Evolutionary conservation across 1,140 invertebrate genomes (phyloP).

Genomic region (Halesus radiatus): DNA sequence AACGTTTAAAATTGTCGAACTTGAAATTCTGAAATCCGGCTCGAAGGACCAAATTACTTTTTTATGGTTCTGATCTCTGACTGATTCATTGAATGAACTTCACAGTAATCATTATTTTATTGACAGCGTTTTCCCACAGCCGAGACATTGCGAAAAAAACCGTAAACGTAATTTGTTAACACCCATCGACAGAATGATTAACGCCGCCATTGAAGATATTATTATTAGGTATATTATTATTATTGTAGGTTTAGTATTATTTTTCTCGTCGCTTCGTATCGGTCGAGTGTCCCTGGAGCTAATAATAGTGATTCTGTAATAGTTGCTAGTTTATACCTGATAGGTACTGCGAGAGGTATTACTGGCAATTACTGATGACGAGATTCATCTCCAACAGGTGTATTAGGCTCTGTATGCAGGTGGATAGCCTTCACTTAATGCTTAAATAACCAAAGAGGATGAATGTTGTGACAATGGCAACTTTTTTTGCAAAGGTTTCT

Average conservation of each 20-base stretch:
- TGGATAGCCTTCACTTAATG: conserved; percentile 4
- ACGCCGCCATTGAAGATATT: conserved; percentile 1
- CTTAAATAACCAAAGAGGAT: no score
- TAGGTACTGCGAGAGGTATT: not conserved
- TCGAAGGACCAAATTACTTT: not conserved
- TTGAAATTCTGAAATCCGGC: not conserved
- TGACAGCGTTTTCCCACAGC: conserved; percentile 15
- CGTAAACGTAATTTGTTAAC: conserved; percentile 5
- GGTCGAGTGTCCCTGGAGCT: conserved; percentile 18
- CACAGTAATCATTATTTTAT: not conserved
- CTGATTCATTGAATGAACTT: conserved; percentile 6
- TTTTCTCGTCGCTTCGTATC: conserved; percentile 24
- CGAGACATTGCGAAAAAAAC: not conserved
- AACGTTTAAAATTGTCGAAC: not conserved
- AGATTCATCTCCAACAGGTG: conserved; percentile 21
- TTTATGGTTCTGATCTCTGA: not conserved
- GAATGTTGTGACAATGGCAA: no score
- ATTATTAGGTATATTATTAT: conserved; percentile 11
- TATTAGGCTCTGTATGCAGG: not conserved
- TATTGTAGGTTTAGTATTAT: conserved; percentile 6
- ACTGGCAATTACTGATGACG: conserved; percentile 27
- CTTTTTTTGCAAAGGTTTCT: no score
- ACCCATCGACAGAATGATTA: not conserved
- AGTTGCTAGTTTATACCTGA: not conserved
- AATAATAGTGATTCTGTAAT: conserved; percentile 30